Base-by-base conservation (phyloP, 2,113 vertebrate genomes). In the Junco hyemalis region DNA sequence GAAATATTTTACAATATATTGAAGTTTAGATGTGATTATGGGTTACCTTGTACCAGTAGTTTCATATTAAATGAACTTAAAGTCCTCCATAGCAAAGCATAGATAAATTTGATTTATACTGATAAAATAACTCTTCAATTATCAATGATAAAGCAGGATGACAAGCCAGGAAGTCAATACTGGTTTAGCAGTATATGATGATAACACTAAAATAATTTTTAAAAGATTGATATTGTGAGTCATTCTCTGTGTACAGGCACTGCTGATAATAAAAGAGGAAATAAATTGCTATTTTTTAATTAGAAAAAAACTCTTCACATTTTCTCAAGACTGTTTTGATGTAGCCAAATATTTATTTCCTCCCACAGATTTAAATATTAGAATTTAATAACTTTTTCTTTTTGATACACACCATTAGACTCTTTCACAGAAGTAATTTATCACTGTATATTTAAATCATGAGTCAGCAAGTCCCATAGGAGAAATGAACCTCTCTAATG, bases 91-190 rank as follows among this genome's bases (percentile, higher is more conserved):
- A 54, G 29, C 22, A 92, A 76, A 92, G 31, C 35, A 40, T 31
- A 33, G 31, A 64, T 82, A 91, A 94, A 94, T 93, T 76, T 96
- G 69, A 70, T 95, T 90, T 94, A 81, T 53, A 54, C 60, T 85
- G 42, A 40, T 66, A 85, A 66, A 92, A 53, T 28, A 77, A 36
- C 10, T 28, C 48, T 91, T 68, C 72, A 18, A 33, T 95, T 96
- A 82, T 29, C 81, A 73, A 61, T 84, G 53, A 74, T 81, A 90
- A 21, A 92, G 73, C 64, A 69, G 19, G 44, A 51, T 95, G 92
- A 40, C 51, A 35, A 66, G 44, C 44, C 68, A 85, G 71, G 66
- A 86, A 96, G 25, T 94, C 77, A 91, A 18, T 90, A 50, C 33
- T 94, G 22, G 63, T 91, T 95, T 90, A 79, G 6, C 56, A 86